Conservation (phyloP, 2,797 vertebrate genomes). For the Momotus momota region DNA sequence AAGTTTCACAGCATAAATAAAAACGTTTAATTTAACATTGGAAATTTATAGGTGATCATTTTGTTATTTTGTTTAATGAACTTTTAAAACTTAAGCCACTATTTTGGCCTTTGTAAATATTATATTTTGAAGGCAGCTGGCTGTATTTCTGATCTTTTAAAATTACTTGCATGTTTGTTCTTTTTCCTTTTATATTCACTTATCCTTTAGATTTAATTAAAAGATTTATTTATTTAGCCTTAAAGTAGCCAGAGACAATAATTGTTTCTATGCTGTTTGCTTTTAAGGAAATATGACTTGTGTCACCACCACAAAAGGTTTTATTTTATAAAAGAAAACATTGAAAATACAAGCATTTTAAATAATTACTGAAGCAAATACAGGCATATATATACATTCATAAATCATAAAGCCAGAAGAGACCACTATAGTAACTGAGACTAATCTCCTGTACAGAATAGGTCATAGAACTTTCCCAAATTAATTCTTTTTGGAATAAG, state of each 20-base stretch:
- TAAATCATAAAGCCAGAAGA: neutral
- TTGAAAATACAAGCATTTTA: neutral
- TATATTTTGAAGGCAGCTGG: neutral
- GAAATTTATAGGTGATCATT: neutral
- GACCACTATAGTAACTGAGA: neutral
- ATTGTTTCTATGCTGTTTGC: neutral
- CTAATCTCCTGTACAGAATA: neutral
- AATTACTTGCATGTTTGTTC: neutral
- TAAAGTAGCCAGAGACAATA: neutral
- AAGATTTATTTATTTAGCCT: neutral
- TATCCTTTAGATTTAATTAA: conserved; percentile 11
- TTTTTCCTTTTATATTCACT: neutral
- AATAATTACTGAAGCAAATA: neutral
- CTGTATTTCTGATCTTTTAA: neutral
- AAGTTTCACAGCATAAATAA: neutral
- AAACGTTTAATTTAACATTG: neutral
- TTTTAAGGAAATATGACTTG: neutral
- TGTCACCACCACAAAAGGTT: neutral
- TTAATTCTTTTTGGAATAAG: neutral
- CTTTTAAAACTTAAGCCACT: neutral
- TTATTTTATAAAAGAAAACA: neutral
- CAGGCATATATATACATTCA: neutral
- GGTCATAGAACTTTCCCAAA: neutral
- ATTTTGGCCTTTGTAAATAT: neutral
- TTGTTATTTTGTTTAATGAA: neutral